Conservation (phyloP, 2,888 invertebrate genomes). For the Nowickia ferox region DNA sequence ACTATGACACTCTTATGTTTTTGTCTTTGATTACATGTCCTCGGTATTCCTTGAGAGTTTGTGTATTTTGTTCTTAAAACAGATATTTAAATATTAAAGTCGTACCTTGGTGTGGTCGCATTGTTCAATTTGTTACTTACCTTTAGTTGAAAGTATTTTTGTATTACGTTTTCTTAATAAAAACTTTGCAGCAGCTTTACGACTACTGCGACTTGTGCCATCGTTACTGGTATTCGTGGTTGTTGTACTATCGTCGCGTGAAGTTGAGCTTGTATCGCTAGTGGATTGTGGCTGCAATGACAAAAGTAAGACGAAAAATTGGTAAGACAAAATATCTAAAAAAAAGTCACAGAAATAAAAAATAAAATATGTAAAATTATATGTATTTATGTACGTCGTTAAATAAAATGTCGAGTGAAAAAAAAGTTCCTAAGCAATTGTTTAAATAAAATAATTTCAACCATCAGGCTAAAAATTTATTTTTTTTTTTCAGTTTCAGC, state of each 20-base stretch:
- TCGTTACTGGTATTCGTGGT: slow-evolving; percentile 67
- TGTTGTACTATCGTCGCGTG: slow-evolving; percentile 76
- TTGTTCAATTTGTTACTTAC: slow-evolving; percentile 61
- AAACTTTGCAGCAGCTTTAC: slow-evolving; percentile 78
- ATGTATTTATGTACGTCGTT: background rate
- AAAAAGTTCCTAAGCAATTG: slow-evolving; percentile 9
- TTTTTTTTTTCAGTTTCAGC: slow-evolving; percentile 1
- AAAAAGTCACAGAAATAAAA: slow-evolving; percentile 23
- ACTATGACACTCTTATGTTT: no score
- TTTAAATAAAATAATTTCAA: slow-evolving; percentile 5
- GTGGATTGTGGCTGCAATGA: slow-evolving; percentile 76
- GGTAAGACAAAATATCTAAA: slow-evolving; percentile 8
- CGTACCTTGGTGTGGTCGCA: background rate
- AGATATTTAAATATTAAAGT: no score
- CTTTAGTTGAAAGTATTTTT: slow-evolving; percentile 75
- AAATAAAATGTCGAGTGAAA: slow-evolving; percentile 29
- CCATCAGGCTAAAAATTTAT: background rate
- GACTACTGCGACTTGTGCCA: slow-evolving; percentile 67
- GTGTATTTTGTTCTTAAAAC: no score
- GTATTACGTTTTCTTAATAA: slow-evolving; percentile 80
- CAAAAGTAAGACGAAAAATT: slow-evolving; percentile 32
- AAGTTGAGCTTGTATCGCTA: slow-evolving; percentile 81
- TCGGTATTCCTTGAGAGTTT: no score
- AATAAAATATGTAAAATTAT: background rate
- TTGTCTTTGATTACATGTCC: no score